Evolutionary conservation across 2,113 vertebrate species (phyloP).

Genomic region (Murina feae): DNA sequence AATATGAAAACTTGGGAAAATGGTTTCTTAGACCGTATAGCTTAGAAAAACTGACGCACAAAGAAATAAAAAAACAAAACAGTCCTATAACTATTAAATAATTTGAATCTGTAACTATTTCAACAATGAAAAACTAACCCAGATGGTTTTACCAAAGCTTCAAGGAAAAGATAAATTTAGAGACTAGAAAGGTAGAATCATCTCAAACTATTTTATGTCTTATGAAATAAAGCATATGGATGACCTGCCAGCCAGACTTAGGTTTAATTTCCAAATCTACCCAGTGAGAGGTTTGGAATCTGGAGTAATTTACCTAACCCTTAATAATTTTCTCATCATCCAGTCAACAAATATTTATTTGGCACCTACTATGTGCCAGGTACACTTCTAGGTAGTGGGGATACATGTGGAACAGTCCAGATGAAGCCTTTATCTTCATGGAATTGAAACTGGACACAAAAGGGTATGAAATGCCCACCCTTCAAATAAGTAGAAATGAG

Average conservation of each 20-base stretch:
- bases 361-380: no score
- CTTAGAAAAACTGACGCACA: neutral
- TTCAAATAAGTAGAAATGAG: no score
- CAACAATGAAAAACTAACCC: neutral
- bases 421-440: neutral
- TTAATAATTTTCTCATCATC: neutral
- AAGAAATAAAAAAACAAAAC: neutral
- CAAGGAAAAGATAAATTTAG: neutral
- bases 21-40: neutral
- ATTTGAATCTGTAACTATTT: neutral
- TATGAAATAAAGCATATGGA: neutral
- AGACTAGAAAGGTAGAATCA: neutral
- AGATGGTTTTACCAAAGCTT: neutral
- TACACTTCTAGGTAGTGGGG: neutral
- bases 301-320: neutral
- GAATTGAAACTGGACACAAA: neutral
- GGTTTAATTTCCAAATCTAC: neutral
- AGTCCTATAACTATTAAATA: neutral
- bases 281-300: neutral
- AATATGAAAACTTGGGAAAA: neutral
- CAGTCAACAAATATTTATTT: neutral
- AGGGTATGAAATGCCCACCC: no score
- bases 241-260: neutral
- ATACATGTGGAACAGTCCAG: fast-evolving
- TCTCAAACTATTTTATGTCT: neutral